These are phyloP conservation scores for Pseudolycoriella hygida DNA, from an alignment of 2,888 invertebrate genomes.

Conservation along the genomic window DNA sequence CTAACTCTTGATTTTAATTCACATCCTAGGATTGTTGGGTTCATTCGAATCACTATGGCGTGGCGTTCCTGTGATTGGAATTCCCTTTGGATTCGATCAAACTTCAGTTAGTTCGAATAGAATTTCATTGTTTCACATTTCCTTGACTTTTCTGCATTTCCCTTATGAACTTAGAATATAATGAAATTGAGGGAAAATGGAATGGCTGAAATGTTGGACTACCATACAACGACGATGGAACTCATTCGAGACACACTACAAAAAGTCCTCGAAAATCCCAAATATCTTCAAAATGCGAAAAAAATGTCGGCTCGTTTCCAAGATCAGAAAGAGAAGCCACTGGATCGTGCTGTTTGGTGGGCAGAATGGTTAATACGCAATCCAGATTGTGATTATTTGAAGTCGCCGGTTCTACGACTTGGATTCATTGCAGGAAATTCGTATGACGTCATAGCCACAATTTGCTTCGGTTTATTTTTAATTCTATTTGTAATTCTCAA, in stretches of 20 bases:
- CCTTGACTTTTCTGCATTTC: too few relatives aligned
- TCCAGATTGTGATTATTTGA: slow-evolving; percentile 14
- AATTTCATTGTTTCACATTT: too few relatives aligned
- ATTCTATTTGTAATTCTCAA: too few relatives aligned
- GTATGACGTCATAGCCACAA: neutral
- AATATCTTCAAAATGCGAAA: slow-evolving; percentile 2
- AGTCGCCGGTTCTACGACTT: slow-evolving; percentile 6
- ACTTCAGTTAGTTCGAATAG: slow-evolving; percentile 7
- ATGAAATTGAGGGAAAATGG: slow-evolving; percentile 10
- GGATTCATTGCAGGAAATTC: slow-evolving; percentile 6
- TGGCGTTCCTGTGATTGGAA: slow-evolving; percentile 20
- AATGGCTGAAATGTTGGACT: slow-evolving; percentile 12
- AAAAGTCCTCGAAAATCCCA: slow-evolving; percentile 12
- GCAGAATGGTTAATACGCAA: slow-evolving; percentile 16
- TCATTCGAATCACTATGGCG: slow-evolving; percentile 19
- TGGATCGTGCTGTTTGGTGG: slow-evolving; percentile 15
- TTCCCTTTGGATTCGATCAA: slow-evolving; percentile 21
- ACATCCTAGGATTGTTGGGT: slow-evolving; percentile 16
- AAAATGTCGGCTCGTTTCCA: slow-evolving; percentile 2
- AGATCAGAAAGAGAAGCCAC: slow-evolving; percentile 8
- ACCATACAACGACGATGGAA: slow-evolving; percentile 11
- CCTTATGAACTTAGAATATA: slow-evolving; percentile 6
- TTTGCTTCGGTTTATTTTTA: too few relatives aligned
- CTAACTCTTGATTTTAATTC: too few relatives aligned
- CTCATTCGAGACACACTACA: slow-evolving; percentile 8